phyloP scores from a whole-genome alignment of 2,888 invertebrate species.

The Metallyticus violacea region DNA sequence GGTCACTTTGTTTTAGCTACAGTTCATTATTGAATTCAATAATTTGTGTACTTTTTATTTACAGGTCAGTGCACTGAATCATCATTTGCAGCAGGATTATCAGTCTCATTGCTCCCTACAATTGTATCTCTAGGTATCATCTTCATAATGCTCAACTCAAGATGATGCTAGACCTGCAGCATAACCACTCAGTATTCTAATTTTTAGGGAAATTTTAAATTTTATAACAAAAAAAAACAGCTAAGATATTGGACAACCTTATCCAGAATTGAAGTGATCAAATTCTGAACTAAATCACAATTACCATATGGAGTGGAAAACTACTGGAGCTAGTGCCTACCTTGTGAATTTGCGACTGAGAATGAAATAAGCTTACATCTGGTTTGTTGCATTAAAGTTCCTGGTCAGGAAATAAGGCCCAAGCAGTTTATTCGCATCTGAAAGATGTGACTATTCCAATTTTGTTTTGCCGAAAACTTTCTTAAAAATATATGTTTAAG shows the following conservation, averaged over 20 bases:
- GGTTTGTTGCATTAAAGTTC: not conserved
- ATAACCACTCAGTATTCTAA: slow-evolving; percentile 19
- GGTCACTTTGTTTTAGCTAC: too few relatives aligned
- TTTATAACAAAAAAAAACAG: slow-evolving; percentile 7
- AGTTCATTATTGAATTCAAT: too few relatives aligned
- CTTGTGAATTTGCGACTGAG: slow-evolving; percentile 18
- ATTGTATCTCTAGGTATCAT: not conserved
- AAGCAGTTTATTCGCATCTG: not conserved
- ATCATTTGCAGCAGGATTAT: not conserved
- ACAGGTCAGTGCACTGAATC: slow-evolving; percentile 23
- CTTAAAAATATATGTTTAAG: not conserved
- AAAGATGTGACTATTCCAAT: not conserved
- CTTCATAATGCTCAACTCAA: slow-evolving; percentile 7
- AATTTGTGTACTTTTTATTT: not conserved
- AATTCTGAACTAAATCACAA: not conserved
- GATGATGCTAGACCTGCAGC: slow-evolving; percentile 19
- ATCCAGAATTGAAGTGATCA: slow-evolving; percentile 15
- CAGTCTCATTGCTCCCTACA: not conserved
- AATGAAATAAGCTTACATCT: slow-evolving; percentile 10
- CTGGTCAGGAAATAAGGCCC: not conserved
- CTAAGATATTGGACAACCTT: slow-evolving; percentile 7
- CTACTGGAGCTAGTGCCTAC: slow-evolving; percentile 16
- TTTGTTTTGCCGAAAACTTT: not conserved
- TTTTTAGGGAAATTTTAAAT: slow-evolving; percentile 19
- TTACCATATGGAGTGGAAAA: slow-evolving; percentile 10